Conservation (phyloP, 2,113 vertebrate genomes). For the Boleophthalmus pectinirostris region DNA sequence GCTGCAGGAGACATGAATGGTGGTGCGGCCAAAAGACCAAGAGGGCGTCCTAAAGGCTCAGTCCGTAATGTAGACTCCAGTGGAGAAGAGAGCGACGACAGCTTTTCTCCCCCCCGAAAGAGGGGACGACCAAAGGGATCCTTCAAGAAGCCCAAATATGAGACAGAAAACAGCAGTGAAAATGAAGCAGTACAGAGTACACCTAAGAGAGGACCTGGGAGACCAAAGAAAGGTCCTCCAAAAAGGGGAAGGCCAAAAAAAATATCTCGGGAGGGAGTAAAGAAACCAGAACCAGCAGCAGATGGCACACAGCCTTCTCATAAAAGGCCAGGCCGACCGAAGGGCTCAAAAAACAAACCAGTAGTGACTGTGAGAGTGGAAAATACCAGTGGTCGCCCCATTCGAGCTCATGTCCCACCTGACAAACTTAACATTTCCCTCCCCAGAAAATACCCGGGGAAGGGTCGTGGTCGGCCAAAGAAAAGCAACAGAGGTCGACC, state of each 20-base stretch:
- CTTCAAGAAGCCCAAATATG: constrained; percentile 25
- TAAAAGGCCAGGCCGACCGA: constrained; percentile 62
- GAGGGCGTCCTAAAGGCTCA: too few relatives aligned
- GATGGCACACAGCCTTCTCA: constrained; percentile 18
- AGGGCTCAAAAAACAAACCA: constrained; percentile 59
- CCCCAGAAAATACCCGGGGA: constrained; percentile 6
- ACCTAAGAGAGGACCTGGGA: constrained; percentile 12
- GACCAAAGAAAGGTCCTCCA: constrained; percentile 6
- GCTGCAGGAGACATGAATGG: constrained; percentile 36
- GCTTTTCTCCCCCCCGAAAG: constrained; percentile 30
- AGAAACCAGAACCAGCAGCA: not conserved
- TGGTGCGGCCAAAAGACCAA: constrained; percentile 12
- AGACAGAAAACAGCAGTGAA: constrained; percentile 10
- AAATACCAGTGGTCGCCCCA: constrained; percentile 19
- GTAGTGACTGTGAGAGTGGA: constrained; percentile 9
- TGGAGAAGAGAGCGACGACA: constrained; percentile 28
- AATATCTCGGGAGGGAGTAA: not conserved
- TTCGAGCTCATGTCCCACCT: not conserved
- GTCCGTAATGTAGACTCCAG: too few relatives aligned
- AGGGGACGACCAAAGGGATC: constrained; percentile 58
- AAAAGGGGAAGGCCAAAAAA: constrained; percentile 56
- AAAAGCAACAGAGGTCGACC: constrained; percentile 65
- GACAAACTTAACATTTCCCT: not conserved
- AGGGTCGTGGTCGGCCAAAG: constrained; percentile 33
- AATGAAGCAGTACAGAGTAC: constrained; percentile 5